Conservation (phyloP, 2,113 vertebrate genomes). For the Carassius auratus region DNA sequence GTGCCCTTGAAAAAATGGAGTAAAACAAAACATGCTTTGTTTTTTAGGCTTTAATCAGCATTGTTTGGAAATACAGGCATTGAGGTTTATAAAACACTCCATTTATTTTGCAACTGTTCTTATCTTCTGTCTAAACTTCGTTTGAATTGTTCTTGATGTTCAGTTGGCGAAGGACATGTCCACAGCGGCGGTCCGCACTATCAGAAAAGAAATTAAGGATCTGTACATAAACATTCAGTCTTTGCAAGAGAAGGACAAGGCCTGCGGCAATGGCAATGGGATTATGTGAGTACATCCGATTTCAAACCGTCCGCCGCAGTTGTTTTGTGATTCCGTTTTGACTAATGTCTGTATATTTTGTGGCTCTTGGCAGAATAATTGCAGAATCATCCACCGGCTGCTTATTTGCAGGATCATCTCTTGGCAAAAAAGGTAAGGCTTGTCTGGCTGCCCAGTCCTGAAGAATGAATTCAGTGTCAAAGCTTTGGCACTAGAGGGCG, state of each 20-base stretch:
- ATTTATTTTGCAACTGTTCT: background rate
- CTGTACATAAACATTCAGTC: conserved; percentile 90
- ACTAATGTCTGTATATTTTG: background rate
- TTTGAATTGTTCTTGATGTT: background rate
- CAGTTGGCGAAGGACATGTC: conserved; percentile 95
- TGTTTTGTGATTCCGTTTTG: background rate
- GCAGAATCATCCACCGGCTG: conserved; percentile 95
- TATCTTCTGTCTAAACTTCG: background rate
- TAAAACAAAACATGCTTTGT: background rate
- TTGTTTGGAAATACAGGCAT: background rate
- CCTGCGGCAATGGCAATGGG: conserved; percentile 88
- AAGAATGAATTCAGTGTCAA: background rate
- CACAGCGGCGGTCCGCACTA: conserved; percentile 85
- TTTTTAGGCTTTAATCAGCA: background rate
- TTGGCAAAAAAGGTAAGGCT: conserved; percentile 92
- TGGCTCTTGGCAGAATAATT: conserved; percentile 74
- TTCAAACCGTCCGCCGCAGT: background rate
- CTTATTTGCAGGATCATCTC: conserved; percentile 90
- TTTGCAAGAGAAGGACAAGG: conserved; percentile 87
- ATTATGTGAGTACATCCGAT: conserved; percentile 84
- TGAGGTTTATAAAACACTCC: background rate
- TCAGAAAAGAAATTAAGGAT: conserved; percentile 93
- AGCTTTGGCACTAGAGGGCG: conserved; percentile 49
- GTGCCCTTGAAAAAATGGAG: background rate
- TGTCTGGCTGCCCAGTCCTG: background rate